These are phyloP conservation scores for Regulus satrapa DNA, from an alignment of 2,113 vertebrate genomes.

Conservation along the genomic window DNA sequence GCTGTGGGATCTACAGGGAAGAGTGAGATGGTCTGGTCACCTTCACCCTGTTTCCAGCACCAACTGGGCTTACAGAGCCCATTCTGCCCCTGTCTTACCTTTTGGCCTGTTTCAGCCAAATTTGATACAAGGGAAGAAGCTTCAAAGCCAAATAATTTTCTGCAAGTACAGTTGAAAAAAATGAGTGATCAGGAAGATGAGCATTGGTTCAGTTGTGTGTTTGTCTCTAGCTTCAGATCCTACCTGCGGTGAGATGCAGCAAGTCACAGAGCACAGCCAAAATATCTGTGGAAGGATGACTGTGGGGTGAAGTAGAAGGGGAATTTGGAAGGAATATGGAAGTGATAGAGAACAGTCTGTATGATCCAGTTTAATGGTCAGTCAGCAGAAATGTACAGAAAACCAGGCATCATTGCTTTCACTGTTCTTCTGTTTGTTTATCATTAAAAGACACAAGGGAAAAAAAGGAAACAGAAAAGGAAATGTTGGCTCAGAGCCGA, in stretches of 20 bases:
- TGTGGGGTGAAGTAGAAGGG: not conserved
- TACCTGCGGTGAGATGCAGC: fast-evolving
- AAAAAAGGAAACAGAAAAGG: not conserved
- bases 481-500: not conserved
- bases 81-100: not conserved
- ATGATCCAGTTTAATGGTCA: not conserved
- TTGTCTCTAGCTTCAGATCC: not conserved
- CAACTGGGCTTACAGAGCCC: not conserved
- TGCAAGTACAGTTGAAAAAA: not conserved
- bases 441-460: not conserved
- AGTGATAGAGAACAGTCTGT: not conserved
- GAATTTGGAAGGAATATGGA: not conserved
- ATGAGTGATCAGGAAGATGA: not conserved
- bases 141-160: not conserved
- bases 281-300: fast-evolving
- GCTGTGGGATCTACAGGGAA: not conserved
- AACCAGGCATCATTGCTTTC: not conserved
- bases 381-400: not conserved
- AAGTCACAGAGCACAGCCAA: not conserved
- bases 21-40: not conserved
- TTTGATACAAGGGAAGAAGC: not conserved
- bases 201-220: not conserved
- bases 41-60: not conserved
- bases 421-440: not conserved
- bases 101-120: not conserved